Evolutionary conservation across 2,888 invertebrate species (phyloP).

Genomic region (Drosophila nr. perissopoda): DNA sequence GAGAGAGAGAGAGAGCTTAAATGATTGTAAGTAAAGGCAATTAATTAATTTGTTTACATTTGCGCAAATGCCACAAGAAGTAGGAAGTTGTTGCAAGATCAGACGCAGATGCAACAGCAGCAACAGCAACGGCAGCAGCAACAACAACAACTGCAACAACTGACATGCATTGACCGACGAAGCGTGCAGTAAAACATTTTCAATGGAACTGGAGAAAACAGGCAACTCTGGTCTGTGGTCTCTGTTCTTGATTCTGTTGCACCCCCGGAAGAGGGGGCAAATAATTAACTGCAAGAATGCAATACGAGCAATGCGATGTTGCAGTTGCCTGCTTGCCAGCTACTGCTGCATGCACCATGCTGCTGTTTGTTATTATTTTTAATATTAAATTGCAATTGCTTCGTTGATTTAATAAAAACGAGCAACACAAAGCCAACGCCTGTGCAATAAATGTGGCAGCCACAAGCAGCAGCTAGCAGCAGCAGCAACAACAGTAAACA

Average conservation of each 20-base stretch:
- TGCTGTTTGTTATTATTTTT: constrained; percentile 81
- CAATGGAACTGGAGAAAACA: constrained; percentile 73
- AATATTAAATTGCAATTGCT: constrained; percentile 82
- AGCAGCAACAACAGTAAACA: constrained; percentile 71
- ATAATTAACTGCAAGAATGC: constrained; percentile 80
- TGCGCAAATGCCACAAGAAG: constrained; percentile 74
- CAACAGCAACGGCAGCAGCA: constrained; percentile 22
- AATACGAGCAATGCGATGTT: constrained; percentile 71
- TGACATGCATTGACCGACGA: constrained; percentile 77
- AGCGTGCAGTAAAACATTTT: constrained; percentile 79
- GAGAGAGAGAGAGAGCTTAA: constrained; percentile 30
- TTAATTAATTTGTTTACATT: constrained; percentile 80
- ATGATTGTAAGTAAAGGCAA: constrained; percentile 74
- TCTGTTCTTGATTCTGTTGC: constrained; percentile 16
- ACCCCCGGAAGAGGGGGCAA: constrained; percentile 48
- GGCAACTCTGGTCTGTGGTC: constrained; percentile 55
- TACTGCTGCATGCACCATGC: constrained; percentile 30
- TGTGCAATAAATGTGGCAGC: constrained; percentile 70
- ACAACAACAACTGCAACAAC: constrained; percentile 42
- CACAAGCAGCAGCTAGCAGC: constrained; percentile 32
- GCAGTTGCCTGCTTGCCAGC: constrained; percentile 18
- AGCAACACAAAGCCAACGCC: constrained; percentile 70
- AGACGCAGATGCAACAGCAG: constrained; percentile 71
- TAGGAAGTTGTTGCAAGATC: constrained; percentile 79
- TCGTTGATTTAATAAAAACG: constrained; percentile 79